These are phyloP conservation scores for Plagiodera versicolora DNA, from an alignment of 2,888 invertebrate genomes.

Conservation along the genomic window DNA sequence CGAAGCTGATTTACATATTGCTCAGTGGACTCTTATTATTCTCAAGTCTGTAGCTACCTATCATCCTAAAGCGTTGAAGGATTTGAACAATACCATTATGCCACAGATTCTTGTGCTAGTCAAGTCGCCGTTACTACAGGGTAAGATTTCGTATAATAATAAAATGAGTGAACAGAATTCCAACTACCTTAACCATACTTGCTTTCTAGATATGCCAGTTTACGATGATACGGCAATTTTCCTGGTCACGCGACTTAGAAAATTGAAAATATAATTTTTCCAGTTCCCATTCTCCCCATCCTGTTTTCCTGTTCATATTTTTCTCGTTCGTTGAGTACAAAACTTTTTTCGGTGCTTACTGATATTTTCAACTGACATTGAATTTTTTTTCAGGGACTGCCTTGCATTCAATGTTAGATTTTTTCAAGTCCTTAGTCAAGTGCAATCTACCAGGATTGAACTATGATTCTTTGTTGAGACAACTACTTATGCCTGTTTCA, in stretches of 20 bases:
- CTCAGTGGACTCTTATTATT: conserved; percentile 84
- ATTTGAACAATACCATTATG: conserved; percentile 73
- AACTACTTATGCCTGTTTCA: conserved; percentile 66
- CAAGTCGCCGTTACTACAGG: conserved; percentile 90
- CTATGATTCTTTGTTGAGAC: conserved; percentile 77
- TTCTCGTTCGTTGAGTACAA: background rate
- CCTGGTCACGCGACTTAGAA: background rate
- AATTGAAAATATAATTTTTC: background rate
- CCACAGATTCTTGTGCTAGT: conserved; percentile 85
- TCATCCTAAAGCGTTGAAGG: conserved; percentile 76
- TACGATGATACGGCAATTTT: background rate
- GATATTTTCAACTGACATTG: background rate
- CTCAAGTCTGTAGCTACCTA: conserved; percentile 80
- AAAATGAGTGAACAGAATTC: no score
- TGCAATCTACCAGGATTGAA: conserved; percentile 73
- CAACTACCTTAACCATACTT: no score
- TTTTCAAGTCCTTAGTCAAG: conserved; percentile 88
- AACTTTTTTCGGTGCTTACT: background rate
- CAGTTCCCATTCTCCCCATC: background rate
- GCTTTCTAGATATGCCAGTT: background rate
- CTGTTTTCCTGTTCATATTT: background rate
- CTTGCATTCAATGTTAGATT: conserved; percentile 85
- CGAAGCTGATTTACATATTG: conserved; percentile 95
- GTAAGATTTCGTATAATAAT: conserved; percentile 54
- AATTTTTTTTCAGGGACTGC: conserved; percentile 71